phyloP scores from a whole-genome alignment of 2,797 vertebrate species.

The Sarcoramphus papa region DNA sequence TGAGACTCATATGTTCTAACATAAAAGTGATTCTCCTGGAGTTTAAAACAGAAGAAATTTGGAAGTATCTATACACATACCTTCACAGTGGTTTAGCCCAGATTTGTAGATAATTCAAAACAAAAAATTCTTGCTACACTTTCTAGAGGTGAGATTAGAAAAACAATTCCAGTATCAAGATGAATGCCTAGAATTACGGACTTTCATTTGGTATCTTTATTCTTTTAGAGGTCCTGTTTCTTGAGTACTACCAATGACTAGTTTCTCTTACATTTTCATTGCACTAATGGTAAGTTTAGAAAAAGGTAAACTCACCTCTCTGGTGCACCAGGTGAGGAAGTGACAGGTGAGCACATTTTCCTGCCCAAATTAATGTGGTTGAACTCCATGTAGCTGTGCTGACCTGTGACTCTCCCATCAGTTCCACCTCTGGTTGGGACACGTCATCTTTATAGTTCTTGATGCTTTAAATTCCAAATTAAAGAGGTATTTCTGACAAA shows the following conservation, averaged over 20 bases:
- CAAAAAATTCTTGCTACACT: background rate
- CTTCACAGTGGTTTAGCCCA: background rate
- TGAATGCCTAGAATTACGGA: background rate
- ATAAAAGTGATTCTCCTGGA: background rate
- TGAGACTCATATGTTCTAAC: background rate
- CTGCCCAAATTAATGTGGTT: background rate
- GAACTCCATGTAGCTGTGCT: background rate
- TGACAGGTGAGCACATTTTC: background rate
- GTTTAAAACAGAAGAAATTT: background rate
- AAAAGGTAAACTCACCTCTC: background rate
- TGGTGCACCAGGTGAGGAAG: background rate
- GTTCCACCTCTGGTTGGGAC: background rate
- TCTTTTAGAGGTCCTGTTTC: background rate
- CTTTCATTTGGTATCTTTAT: background rate
- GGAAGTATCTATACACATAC: background rate
- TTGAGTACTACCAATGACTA: background rate
- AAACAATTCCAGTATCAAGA: background rate
- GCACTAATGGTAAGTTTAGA: background rate
- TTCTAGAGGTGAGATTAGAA: background rate
- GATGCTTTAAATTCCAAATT: background rate
- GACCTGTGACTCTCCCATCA: background rate
- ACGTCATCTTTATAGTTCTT: background rate
- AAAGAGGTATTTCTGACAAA: slow-evolving; percentile 14
- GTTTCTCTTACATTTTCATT: background rate
- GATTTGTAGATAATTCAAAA: background rate